phyloP scores from a whole-genome alignment of 2,888 invertebrate genomes.

The Oxyscelio sp. region DNA sequence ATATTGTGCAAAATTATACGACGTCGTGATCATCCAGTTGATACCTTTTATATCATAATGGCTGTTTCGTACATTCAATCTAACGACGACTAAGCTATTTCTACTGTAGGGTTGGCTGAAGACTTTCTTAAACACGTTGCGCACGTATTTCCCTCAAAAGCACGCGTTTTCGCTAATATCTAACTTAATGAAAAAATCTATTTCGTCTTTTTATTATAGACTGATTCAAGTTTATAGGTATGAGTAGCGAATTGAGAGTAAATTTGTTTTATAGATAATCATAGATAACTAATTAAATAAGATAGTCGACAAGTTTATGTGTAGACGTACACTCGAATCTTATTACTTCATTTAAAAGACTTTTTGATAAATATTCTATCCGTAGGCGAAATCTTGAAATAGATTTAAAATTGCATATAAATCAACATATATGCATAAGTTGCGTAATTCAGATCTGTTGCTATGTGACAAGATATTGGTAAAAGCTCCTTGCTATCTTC shows the following conservation, averaged over 20 bases:
- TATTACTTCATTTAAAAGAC: not conserved
- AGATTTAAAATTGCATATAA: no score
- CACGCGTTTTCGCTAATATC: conserved; percentile 23
- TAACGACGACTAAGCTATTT: conserved; percentile 59
- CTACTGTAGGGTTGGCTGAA: conserved; percentile 37
- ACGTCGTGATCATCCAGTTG: conserved; percentile 58
- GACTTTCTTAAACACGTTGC: conserved; percentile 31
- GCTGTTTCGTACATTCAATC: conserved; percentile 46
- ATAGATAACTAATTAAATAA: conserved; percentile 39
- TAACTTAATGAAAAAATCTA: conserved; percentile 37
- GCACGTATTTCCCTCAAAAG: conserved; percentile 2
- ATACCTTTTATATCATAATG: conserved; percentile 54
- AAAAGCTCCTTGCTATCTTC: no score
- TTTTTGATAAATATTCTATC: no score
- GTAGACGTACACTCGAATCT: not conserved
- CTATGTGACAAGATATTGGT: no score
- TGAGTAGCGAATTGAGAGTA: conserved; percentile 44
- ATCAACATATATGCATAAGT: no score
- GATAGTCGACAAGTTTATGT: conserved; percentile 24
- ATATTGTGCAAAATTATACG: conserved; percentile 79
- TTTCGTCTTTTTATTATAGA: conserved; percentile 18
- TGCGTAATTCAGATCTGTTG: no score
- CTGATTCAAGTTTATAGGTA: conserved; percentile 21
- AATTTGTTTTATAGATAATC: conserved; percentile 40
- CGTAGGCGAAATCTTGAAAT: no score